A percentile compares a stretch with the other conserved stretches of the same genome.
phyloP scores from a whole-genome alignment of 2,888 invertebrate genomes.

The Drosophila maculinotata region DNA sequence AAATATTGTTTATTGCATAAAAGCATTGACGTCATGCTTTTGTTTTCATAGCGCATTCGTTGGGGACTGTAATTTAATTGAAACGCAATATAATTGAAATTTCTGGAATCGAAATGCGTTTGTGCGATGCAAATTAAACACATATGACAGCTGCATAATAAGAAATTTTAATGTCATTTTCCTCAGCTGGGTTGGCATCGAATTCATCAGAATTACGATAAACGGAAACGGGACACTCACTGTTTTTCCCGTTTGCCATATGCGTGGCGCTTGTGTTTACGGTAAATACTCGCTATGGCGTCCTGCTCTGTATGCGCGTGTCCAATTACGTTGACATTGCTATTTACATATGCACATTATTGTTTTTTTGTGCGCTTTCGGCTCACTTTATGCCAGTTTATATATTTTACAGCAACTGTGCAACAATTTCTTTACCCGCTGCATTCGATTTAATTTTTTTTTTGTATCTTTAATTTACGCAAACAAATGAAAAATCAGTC shows the following conservation, averaged over 20 bases:
- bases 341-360: conserved; percentile 75
- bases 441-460: conserved; percentile 1
- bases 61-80: conserved; percentile 57
- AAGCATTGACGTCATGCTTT: neutral
- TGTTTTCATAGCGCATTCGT: conserved; percentile 6
- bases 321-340: conserved; percentile 82
- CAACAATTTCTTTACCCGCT: conserved; percentile 40
- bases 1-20: conserved; percentile 40
- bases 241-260: neutral
- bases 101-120: conserved; percentile 55
- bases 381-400: conserved; percentile 69
- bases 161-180: conserved; percentile 73
- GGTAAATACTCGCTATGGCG: conserved; percentile 64
- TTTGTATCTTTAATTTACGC: conserved; percentile 60
- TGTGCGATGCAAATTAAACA: conserved; percentile 67
- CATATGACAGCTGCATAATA: conserved; percentile 70
- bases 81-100: conserved; percentile 71
- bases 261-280: conserved; percentile 44
- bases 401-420: conserved; percentile 57
- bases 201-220: conserved; percentile 7
- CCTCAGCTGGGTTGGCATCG: conserved; percentile 1
- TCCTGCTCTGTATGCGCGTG: conserved; percentile 36
- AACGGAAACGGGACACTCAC: conserved; percentile 6
- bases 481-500: conserved; percentile 75
- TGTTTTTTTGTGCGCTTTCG: conserved; percentile 56